These are phyloP conservation scores for Spatulosminthurus flaviceps DNA, from an alignment of 2,888 invertebrate genomes.

Conservation along the genomic window DNA sequence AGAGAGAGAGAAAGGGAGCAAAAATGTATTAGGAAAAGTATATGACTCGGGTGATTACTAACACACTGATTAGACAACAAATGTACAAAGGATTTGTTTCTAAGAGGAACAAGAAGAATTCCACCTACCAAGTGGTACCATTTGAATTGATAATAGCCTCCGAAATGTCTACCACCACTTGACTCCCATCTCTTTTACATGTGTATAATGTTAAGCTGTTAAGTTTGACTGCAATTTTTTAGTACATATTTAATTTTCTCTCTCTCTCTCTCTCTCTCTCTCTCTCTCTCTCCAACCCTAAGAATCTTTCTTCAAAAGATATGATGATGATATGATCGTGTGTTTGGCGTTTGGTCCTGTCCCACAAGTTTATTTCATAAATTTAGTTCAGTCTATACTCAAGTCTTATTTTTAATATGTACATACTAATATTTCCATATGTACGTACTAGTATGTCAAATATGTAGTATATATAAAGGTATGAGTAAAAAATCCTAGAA, in stretches of 20 bases:
- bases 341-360: slow-evolving; percentile 41
- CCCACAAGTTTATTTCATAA: slow-evolving; percentile 40
- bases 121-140: slow-evolving; percentile 43
- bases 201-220: not conserved
- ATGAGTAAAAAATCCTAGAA: slow-evolving; percentile 7
- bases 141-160: slow-evolving; percentile 49
- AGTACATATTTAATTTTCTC: not conserved
- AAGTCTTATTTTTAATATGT: not conserved
- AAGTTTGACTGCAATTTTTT: not conserved
- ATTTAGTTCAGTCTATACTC: too few species aligned
- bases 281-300: slow-evolving; percentile 12
- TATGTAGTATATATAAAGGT: too few species aligned
- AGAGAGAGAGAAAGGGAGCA: too few species aligned
- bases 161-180: slow-evolving; percentile 15
- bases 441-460: not conserved
- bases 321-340: slow-evolving; percentile 38
- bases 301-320: too few species aligned
- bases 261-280: slow-evolving; percentile 19
- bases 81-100: slow-evolving; percentile 16
- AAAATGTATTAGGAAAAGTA: not conserved
- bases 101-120: slow-evolving; percentile 32
- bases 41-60: not conserved
- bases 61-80: slow-evolving; percentile 39
- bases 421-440: too few species aligned
- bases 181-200: not conserved